Evolutionary conservation across 2,113 vertebrate species (phyloP).

Genomic region (Tricholaema leucomelas): DNA sequence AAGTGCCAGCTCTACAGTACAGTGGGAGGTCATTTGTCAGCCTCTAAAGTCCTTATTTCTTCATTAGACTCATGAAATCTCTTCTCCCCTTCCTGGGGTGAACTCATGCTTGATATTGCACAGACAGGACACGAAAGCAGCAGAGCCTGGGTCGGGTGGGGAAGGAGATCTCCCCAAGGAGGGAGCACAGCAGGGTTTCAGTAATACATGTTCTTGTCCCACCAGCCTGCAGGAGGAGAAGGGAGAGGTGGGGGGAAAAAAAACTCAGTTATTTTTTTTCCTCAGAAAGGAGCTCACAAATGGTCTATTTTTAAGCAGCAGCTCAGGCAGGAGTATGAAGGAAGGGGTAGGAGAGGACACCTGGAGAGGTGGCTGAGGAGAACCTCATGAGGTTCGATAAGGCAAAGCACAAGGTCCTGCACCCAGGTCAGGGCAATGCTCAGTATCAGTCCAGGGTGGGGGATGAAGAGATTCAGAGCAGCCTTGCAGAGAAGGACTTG

Average conservation of each 20-base stretch:
- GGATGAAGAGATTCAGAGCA: too few relatives aligned
- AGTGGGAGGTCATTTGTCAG: background rate
- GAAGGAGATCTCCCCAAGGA: background rate
- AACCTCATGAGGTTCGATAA: too few relatives aligned
- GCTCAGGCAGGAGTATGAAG: background rate
- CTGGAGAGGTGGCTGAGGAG: too few relatives aligned
- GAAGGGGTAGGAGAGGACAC: background rate
- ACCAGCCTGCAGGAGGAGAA: constrained; percentile 74
- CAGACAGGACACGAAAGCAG: constrained; percentile 42
- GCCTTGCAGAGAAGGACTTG: too few relatives aligned
- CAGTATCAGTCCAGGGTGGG: too few relatives aligned
- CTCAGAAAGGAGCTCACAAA: background rate
- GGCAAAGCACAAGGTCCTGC: too few relatives aligned
- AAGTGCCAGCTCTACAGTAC: constrained; percentile 55
- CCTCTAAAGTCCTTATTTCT: constrained; percentile 33
- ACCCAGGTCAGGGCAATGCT: too few relatives aligned
- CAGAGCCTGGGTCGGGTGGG: background rate
- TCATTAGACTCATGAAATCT: constrained; percentile 40
- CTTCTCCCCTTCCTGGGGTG: background rate
- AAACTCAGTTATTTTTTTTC: background rate
- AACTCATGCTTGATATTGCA: constrained; percentile 39
- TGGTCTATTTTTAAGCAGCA: background rate
- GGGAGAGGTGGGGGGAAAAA: background rate
- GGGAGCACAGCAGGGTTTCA: constrained; percentile 12
- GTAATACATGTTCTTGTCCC: constrained; percentile 85